phyloP scores from a whole-genome alignment of 2,888 invertebrate genomes.

The Melieria picta region DNA sequence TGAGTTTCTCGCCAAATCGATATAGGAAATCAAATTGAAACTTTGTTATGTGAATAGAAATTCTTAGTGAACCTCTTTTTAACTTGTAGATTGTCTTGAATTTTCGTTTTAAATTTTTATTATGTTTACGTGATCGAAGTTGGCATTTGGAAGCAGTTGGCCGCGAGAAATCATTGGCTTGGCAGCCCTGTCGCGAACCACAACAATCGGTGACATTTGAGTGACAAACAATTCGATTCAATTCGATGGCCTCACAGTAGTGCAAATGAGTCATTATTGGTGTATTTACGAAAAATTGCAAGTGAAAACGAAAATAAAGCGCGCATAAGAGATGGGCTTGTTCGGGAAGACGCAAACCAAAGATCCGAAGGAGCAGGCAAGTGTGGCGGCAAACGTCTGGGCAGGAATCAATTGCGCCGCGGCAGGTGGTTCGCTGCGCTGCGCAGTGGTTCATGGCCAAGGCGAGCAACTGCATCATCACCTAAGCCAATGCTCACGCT shows the following conservation, averaged over 20 bases:
- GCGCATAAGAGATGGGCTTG: constrained; percentile 60
- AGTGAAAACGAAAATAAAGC: constrained; percentile 18
- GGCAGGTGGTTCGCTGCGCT: constrained; percentile 1
- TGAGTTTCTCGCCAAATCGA: no score
- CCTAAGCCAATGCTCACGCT: neutral
- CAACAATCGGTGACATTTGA: constrained; percentile 35
- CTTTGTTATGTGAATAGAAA: no score
- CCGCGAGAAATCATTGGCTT: no score
- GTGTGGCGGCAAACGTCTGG: constrained; percentile 19
- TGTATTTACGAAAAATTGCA: constrained; percentile 15
- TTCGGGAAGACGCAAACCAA: constrained; percentile 88
- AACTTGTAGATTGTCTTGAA: no score
- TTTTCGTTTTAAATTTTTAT: no score
- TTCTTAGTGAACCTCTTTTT: no score
- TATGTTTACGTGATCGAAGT: no score
- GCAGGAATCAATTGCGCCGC: neutral
- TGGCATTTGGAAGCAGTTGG: no score
- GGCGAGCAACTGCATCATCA: constrained; percentile 36
- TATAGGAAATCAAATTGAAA: no score
- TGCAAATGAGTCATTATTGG: constrained; percentile 46
- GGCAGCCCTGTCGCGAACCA: constrained; percentile 29
- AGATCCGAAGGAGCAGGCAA: constrained; percentile 90
- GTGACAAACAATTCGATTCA: constrained; percentile 34
- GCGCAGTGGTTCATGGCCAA: constrained; percentile 31
- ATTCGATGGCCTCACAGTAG: constrained; percentile 20